Conservation (phyloP, 2,888 invertebrate species). For the Lottia scabra region DNA sequence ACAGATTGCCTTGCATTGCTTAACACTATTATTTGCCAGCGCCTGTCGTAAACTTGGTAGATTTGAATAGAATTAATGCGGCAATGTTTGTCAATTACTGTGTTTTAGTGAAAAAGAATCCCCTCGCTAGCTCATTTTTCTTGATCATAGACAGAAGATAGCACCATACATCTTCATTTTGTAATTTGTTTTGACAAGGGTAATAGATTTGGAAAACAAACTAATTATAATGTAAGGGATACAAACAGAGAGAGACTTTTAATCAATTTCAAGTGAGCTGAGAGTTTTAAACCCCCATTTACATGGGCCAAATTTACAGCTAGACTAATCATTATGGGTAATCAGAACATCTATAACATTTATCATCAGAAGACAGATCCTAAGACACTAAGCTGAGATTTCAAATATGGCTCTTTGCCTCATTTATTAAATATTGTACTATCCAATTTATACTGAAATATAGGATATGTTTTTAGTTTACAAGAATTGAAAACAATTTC, state of each 20-base stretch:
- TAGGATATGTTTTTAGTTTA: no score
- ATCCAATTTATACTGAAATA: no score
- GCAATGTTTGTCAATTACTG: slow-evolving; percentile 6
- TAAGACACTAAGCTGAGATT: no score
- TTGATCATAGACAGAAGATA: slow-evolving; percentile 5
- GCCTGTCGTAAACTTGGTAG: not conserved
- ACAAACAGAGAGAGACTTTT: not conserved
- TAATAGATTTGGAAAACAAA: slow-evolving; percentile 5
- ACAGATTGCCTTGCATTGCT: slow-evolving; percentile 4
- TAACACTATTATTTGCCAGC: slow-evolving; percentile 1
- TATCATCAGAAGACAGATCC: no score
- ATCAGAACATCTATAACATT: no score
- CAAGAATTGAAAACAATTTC: no score
- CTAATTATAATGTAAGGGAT: slow-evolving; percentile 4
- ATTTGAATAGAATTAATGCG: not conserved
- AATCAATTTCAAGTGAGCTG: no score
- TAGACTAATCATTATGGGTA: no score
- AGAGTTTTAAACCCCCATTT: no score
- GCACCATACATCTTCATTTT: slow-evolving; percentile 5
- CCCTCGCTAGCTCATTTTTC: slow-evolving; percentile 3
- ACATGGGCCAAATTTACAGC: no score
- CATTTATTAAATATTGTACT: no score
- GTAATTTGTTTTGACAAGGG: slow-evolving; percentile 6
- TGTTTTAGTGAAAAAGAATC: slow-evolving; percentile 4
- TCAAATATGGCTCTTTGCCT: no score